Evolutionary conservation across 2,888 invertebrate species (phyloP).

Genomic region (Thecocarcelia acutangulata): DNA sequence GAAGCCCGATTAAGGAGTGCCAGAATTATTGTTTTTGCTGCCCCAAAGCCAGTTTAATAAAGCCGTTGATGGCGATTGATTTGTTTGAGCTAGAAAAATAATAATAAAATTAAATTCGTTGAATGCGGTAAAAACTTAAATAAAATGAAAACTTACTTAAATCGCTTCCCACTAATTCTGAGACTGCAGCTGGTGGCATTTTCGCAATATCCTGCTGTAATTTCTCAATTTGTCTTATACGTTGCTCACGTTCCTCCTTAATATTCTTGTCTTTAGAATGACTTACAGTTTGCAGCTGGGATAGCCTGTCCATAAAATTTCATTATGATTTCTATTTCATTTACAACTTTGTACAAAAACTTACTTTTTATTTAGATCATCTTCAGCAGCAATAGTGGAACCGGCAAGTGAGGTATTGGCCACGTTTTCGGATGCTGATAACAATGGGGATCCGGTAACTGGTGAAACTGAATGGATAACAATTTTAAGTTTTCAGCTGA

Average conservation of each 20-base stretch:
- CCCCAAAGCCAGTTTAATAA: slow-evolving; percentile 92
- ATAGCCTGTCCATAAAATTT: slow-evolving; percentile 75
- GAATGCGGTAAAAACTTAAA: neutral
- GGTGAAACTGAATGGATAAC: slow-evolving; percentile 16
- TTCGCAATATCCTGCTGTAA: slow-evolving; percentile 88
- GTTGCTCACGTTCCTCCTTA: slow-evolving; percentile 88
- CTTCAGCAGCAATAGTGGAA: slow-evolving; percentile 70
- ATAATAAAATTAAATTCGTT: neutral
- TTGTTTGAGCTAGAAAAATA: slow-evolving; percentile 85
- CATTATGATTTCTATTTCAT: neutral
- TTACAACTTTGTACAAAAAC: slow-evolving; percentile 11
- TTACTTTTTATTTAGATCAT: slow-evolving; percentile 79
- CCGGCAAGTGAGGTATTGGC: slow-evolving; percentile 56
- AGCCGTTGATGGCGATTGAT: slow-evolving; percentile 90
- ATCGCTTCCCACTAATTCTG: slow-evolving; percentile 87
- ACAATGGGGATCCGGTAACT: neutral
- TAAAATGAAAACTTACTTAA: slow-evolving; percentile 83
- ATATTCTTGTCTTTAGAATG: slow-evolving; percentile 89
- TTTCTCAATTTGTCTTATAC: slow-evolving; percentile 89
- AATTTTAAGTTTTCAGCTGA: neutral
- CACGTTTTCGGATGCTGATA: slow-evolving; percentile 35
- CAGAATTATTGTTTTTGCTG: slow-evolving; percentile 77
- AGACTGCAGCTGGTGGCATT: slow-evolving; percentile 88
- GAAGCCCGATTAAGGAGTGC: slow-evolving; percentile 41
- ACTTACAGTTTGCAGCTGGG: slow-evolving; percentile 88